These are phyloP conservation scores for Meiosimyza decipiens DNA, from an alignment of 2,888 invertebrate species.

Conservation along the genomic window DNA sequence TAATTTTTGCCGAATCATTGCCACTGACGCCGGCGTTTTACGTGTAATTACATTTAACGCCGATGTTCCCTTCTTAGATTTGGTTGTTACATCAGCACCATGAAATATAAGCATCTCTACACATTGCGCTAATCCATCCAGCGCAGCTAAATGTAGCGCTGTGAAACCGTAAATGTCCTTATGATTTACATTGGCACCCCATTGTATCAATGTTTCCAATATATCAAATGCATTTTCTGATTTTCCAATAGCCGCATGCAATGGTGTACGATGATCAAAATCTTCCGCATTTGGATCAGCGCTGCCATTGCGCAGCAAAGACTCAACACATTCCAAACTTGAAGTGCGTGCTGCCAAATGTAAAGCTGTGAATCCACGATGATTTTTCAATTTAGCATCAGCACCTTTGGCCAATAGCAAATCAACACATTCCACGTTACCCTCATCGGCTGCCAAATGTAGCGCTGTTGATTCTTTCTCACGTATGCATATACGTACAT, in stretches of 20 bases:
- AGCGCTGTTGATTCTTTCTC: constrained; percentile 82
- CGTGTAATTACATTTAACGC: constrained; percentile 86
- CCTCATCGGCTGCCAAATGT: constrained; percentile 90
- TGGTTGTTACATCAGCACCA: constrained; percentile 89
- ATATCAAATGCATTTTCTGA: constrained; percentile 84
- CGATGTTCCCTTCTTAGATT: constrained; percentile 87
- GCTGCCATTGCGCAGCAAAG: constrained; percentile 78
- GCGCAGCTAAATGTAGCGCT: constrained; percentile 85
- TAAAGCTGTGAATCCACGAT: constrained; percentile 84
- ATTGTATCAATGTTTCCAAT: constrained; percentile 80
- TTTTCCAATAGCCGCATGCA: constrained; percentile 88
- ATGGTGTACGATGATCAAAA: constrained; percentile 81
- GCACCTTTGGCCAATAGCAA: constrained; percentile 80
- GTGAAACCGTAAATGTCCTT: constrained; percentile 89
- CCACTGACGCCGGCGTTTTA: constrained; percentile 86
- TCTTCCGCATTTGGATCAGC: constrained; percentile 85
- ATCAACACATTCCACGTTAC: constrained; percentile 84
- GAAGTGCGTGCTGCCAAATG: constrained; percentile 86
- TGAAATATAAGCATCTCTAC: constrained; percentile 86
- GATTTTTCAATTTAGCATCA: constrained; percentile 78
- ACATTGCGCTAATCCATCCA: constrained; percentile 86
- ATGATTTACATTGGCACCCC: constrained; percentile 85
- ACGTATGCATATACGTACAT: constrained; percentile 75
- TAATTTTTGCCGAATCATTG: constrained; percentile 83
- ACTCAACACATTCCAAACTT: constrained; percentile 83